Evolutionary conservation across 2,113 vertebrate species (phyloP).

Genomic region (Bubo scandiacus): DNA sequence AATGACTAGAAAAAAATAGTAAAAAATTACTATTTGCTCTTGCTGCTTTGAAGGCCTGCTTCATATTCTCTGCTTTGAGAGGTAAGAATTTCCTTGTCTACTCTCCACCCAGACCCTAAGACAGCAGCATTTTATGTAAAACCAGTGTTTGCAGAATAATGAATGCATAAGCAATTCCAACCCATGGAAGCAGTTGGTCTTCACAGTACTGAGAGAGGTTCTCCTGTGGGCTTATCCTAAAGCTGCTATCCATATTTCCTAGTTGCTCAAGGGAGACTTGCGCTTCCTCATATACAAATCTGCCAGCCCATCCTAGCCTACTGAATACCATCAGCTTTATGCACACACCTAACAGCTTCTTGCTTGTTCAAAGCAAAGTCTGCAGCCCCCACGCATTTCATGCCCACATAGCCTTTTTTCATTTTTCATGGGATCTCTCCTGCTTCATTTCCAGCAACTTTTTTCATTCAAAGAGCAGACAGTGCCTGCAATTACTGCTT

Average conservation of each 20-base stretch:
- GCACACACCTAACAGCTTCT: neutral
- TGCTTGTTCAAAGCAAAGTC: neutral
- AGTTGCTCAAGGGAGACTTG: neutral
- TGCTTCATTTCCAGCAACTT: neutral
- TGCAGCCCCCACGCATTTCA: neutral
- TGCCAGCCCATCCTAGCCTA: neutral
- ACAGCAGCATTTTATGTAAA: neutral
- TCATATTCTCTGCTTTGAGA: neutral
- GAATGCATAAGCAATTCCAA: neutral
- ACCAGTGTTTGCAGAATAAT: neutral
- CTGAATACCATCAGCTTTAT: neutral
- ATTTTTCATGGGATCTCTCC: neutral
- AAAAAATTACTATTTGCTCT: neutral
- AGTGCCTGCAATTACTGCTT: neutral
- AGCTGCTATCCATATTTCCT: neutral
- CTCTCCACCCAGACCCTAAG: neutral
- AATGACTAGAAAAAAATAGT: neutral
- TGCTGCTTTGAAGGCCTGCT: neutral
- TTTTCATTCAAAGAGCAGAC: neutral
- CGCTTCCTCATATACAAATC: neutral
- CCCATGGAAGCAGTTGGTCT: accelerated
- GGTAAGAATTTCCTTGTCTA: neutral
- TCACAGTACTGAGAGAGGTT: neutral
- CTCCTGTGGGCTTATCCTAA: neutral
- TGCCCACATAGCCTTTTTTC: neutral